Base-by-base conservation (phyloP, 2,888 invertebrate species). In the Ophioninae sp. region DNA sequence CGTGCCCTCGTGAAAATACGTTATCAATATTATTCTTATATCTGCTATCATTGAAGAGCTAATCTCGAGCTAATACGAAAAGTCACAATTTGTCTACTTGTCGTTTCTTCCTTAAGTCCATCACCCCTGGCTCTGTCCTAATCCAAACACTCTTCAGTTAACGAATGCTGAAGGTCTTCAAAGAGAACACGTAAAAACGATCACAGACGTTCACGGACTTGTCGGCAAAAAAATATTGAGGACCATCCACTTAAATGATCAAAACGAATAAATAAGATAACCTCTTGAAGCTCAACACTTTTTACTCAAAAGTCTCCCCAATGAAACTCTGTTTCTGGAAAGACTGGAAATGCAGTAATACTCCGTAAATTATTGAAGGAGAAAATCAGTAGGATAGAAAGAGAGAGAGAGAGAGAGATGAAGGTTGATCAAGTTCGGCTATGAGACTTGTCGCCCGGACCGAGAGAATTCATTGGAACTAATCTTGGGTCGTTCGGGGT, bases 401-500 rank as follows among this genome's bases (percentile, higher is more conserved):
- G 17, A 69, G 7, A 20, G 13, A 67, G 39, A 57, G 50, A 39
- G 17, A 57, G 73, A 81, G 23, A 39, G 61, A 23, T 67, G 44
- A 20, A 56, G 37, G 67, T 41, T 75, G 81, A 79, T 76, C 73
- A 77, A 81, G 81, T 81, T 81, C 69, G 20, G 44, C 74, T 69
- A 59, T 41, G 68, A 75, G 76, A 80, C 50, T 65, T 74, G 30
- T 75, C 41, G 75, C n/a, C 61, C 83, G 64, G 79, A 30, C 74
- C 56, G 77, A 76, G 75, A 67, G 79, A 74, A 78, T 78, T 79
- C 39, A 56, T 44, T 65, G 62, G 86, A 87, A 88, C 87, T 90
- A 90, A 90, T 90, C 89, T 88, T 81, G 17, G 85, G 73, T 57
- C 17, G 20, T 88, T 87, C 88, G 86, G 76, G 82, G 61, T 61